phyloP scores from a whole-genome alignment of 2,113 vertebrate genomes.

The Maccullochella peelii region DNA sequence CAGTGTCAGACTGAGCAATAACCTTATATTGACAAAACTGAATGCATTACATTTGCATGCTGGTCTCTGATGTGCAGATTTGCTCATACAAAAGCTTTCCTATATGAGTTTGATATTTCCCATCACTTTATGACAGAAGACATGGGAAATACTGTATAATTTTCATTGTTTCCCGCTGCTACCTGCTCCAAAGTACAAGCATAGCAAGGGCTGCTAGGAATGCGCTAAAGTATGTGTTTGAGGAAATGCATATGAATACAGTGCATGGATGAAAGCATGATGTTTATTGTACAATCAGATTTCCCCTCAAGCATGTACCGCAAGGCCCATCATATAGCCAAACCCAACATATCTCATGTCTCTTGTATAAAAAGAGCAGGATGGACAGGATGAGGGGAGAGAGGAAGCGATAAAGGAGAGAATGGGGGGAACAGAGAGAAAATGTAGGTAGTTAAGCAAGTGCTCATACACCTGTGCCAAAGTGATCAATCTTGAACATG shows the following conservation, averaged over 20 bases:
- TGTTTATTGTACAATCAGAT: conserved; percentile 27
- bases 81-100: background rate
- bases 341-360: conserved; percentile 12
- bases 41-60: conserved; percentile 32
- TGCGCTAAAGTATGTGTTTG: conserved; percentile 18
- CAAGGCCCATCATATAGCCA: conserved; percentile 8
- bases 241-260: conserved; percentile 31
- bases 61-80: conserved; percentile 20
- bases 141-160: background rate
- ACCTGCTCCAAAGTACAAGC: conserved; percentile 8
- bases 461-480: background rate
- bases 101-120: conserved; percentile 8
- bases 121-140: background rate
- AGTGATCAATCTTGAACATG: background rate
- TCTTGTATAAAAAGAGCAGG: background rate
- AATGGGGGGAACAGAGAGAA: background rate
- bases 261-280: conserved; percentile 65
- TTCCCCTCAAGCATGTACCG: conserved; percentile 36
- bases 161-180: background rate
- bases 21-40: background rate
- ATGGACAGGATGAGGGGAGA: background rate
- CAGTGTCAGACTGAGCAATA: background rate
- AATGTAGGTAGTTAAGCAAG: background rate
- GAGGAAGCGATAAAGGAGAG: background rate
- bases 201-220: conserved; percentile 1